Percentiles rank a stretch among this genome's conserved stretches.
phyloP scores from a whole-genome alignment of 2,888 invertebrate genomes.

The Marasmarcha lunaedactyla region DNA sequence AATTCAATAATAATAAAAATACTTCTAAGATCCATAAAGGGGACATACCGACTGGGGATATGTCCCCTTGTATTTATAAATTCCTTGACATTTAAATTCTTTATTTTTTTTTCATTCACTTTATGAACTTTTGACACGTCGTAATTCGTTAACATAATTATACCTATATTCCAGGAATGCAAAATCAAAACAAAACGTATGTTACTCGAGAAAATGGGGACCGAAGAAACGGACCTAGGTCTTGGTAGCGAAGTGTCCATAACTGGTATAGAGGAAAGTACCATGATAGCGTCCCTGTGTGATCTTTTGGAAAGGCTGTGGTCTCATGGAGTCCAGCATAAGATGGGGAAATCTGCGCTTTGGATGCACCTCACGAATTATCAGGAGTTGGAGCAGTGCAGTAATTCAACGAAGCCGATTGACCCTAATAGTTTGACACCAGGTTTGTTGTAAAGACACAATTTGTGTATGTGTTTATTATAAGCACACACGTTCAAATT shows the following conservation, averaged over 20 bases:
- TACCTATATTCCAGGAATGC: slow-evolving; percentile 75
- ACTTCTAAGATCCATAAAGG: too few relatives aligned
- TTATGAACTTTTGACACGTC: not conserved
- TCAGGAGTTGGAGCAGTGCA: slow-evolving; percentile 83
- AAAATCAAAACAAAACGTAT: slow-evolving; percentile 97
- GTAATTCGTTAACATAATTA: too few relatives aligned
- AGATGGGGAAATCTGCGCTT: slow-evolving; percentile 96
- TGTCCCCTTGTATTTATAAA: too few relatives aligned
- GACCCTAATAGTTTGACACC: slow-evolving; percentile 67
- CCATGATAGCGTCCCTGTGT: slow-evolving; percentile 96
- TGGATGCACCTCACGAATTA: slow-evolving; percentile 96
- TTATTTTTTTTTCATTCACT: not conserved
- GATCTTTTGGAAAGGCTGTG: slow-evolving; percentile 97
- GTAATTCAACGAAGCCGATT: slow-evolving; percentile 60
- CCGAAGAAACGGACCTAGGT: slow-evolving; percentile 94
- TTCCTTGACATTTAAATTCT: not conserved
- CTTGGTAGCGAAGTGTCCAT: slow-evolving; percentile 82
- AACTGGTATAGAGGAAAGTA: slow-evolving; percentile 93
- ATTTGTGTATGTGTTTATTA: not conserved
- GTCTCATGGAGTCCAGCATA: slow-evolving; percentile 96
- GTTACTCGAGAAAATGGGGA: slow-evolving; percentile 99
- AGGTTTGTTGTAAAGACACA: slow-evolving; percentile 32
- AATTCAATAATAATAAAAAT: too few relatives aligned
- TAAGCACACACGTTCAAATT: not conserved
- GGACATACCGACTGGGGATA: too few relatives aligned